Conservation (phyloP, 1,140 invertebrate species). For the Solen grandis region DNA sequence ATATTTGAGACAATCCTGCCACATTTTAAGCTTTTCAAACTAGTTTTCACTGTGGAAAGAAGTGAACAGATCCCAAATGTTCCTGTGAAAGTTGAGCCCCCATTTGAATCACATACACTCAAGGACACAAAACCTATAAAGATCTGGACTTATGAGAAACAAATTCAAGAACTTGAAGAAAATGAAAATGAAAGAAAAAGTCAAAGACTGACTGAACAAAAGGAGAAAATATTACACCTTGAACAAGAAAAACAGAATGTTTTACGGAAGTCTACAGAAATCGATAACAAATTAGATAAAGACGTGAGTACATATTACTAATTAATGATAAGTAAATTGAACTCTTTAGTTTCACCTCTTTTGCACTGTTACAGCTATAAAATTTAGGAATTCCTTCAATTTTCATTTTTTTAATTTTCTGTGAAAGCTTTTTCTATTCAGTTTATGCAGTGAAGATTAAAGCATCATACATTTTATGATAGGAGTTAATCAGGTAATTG, state of each 20-base stretch:
- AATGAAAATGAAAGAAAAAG: constrained; percentile 56
- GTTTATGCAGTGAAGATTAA: no score
- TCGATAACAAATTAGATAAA: constrained; percentile 61
- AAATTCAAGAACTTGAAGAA: constrained; percentile 62
- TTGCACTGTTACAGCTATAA: no score
- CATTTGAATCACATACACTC: constrained; percentile 53
- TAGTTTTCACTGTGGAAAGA: constrained; percentile 66
- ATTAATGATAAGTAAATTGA: no score
- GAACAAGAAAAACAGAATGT: constrained; percentile 27
- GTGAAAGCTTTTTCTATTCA: no score
- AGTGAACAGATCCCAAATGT: constrained; percentile 60
- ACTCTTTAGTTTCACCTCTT: no score
- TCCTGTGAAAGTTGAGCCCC: constrained; percentile 52
- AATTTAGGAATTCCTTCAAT: no score
- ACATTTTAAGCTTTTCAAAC: constrained; percentile 75
- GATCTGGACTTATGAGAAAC: constrained; percentile 71
- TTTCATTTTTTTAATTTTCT: no score
- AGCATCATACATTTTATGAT: no score
- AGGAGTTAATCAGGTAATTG: no score
- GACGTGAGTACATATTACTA: constrained; percentile 56
- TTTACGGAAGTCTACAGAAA: constrained; percentile 43
- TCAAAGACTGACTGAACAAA: constrained; percentile 54
- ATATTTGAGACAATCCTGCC: constrained; percentile 72
- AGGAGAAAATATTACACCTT: constrained; percentile 37
- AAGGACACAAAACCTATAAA: constrained; percentile 62